Base-by-base conservation (phyloP, 2,888 invertebrate genomes). In the Eucera pruinosa region DNA sequence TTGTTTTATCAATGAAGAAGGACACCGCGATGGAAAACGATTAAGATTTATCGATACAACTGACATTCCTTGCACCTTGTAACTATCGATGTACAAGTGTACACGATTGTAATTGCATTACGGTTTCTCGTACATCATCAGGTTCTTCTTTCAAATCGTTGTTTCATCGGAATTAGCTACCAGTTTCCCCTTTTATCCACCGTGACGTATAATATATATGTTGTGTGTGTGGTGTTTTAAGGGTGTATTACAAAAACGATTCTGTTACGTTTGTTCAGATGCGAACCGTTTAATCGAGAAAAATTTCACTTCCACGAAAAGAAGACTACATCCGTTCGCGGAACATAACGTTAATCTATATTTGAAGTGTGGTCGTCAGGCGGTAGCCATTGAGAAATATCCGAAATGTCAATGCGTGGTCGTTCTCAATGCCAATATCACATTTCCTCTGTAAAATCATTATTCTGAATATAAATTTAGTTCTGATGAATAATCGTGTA, bases 371-470 rank as follows among this genome's bases (percentile, higher is more conserved):
- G 65, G 48, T 18, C 39, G 18, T 7, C 41, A 7, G 1, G 41
- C 1, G 43, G 0, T 54, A 23, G 11, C 13, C n/a, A 41, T 47
- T 30, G 52, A 11, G 33, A 60, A 50, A 52, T 43, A 27, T 33
- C n/a, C 60, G 54, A 65, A 75, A 75, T 58, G 71, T 47, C 65
- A 36, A 47, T 25, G 60, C 58, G 58, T 66, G 65, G 60, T 55
- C 27, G 74, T 27, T 43, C n/a, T n/a, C 25, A 13, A 4, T 20
- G 52, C 11, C 50, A 9, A 27, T 48, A 50, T 13, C 36, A 20
- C 2, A 33, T 60, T 64, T 20, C 45, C 15, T 45, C 11, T 20
- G 11, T 36, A 50, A 9, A 9, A 6, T 7, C 33, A 18, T 48
- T 18, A 30, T 27, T 64, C 43, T n/a, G 47, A 13, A 27, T 45